These are phyloP conservation scores for Aulostomus chinensis DNA, from an alignment of 2,797 vertebrate species.

Conservation along the genomic window DNA sequence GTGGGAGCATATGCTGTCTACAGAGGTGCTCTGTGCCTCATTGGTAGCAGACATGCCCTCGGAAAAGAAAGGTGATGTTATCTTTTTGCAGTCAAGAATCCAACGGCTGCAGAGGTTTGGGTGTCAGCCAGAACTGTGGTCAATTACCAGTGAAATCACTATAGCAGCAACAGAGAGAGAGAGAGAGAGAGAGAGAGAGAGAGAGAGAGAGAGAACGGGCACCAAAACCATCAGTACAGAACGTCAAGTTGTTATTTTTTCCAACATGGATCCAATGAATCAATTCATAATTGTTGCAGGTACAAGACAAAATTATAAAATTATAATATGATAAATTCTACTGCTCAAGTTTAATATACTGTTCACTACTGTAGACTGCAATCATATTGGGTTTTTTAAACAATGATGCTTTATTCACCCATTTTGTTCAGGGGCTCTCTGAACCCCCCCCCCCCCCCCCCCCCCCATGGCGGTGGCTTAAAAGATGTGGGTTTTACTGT, in stretches of 20 bases:
- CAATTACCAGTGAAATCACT: constrained; percentile 73
- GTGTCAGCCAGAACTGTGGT: constrained; percentile 63
- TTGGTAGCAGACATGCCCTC: constrained; percentile 33
- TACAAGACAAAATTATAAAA: constrained; percentile 13
- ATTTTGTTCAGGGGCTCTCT: no score
- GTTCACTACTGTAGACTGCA: no score
- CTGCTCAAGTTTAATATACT: no score
- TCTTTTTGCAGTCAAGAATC: constrained; percentile 58
- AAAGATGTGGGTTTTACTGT: no score
- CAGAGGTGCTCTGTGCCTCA: constrained; percentile 32
- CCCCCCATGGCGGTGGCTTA: no score
- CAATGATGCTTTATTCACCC: constrained; percentile 2
- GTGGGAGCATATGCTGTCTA: constrained; percentile 23
- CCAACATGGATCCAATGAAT: constrained; percentile 3
- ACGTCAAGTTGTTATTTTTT: no score
- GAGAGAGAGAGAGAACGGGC: constrained; percentile 11
- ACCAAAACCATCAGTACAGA: no score
- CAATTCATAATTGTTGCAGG: neutral
- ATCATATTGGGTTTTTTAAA: no score
- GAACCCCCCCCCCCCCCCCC: no score
- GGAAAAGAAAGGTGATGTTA: constrained; percentile 58
- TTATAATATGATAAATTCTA: neutral
- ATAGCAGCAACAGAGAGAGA: constrained; percentile 48
- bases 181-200: constrained; percentile 13
- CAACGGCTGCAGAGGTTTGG: constrained; percentile 42